A percentile compares a stretch with the other conserved stretches of the same genome.
phyloP scores from a whole-genome alignment of 2,888 invertebrate species.

The Merodon equestris region DNA sequence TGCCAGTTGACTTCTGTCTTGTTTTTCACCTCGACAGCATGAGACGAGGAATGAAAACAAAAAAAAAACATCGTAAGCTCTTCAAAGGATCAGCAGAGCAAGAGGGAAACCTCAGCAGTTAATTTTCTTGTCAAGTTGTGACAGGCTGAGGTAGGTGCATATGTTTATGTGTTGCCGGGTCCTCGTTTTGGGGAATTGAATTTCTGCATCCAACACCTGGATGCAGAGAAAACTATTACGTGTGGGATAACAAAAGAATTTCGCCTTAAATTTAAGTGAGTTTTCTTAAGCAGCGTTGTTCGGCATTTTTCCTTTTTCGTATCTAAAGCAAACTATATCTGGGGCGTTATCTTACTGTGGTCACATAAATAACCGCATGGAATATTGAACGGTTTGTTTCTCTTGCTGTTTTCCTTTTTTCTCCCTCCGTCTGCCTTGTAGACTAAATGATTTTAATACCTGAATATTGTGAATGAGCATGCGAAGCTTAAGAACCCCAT shows the following conservation, averaged over 20 bases:
- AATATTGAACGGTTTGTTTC: slow-evolving; percentile 18
- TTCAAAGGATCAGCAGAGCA: slow-evolving; percentile 8
- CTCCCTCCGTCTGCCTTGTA: too few species aligned
- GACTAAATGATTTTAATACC: slow-evolving; percentile 14
- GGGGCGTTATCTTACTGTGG: slow-evolving; percentile 43
- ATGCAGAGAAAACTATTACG: slow-evolving; percentile 36
- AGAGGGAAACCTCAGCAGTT: slow-evolving; percentile 52
- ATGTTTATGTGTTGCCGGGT: background rate
- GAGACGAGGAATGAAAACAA: slow-evolving; percentile 6
- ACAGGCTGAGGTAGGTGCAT: slow-evolving; percentile 34
- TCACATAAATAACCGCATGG: slow-evolving; percentile 41
- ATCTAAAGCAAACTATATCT: slow-evolving; percentile 41
- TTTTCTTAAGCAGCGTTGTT: slow-evolving; percentile 18
- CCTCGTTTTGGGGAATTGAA: slow-evolving; percentile 21
- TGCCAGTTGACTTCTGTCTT: slow-evolving; percentile 59
- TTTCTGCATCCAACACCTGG: slow-evolving; percentile 48
- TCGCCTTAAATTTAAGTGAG: slow-evolving; percentile 27
- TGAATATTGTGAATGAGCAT: slow-evolving; percentile 17
- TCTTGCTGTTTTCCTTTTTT: too few species aligned
- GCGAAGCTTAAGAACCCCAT: slow-evolving; percentile 15
- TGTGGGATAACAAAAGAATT: slow-evolving; percentile 50
- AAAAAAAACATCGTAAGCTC: slow-evolving; percentile 12
- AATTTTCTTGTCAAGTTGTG: slow-evolving; percentile 68
- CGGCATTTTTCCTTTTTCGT: slow-evolving; percentile 7
- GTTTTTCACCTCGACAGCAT: slow-evolving; percentile 32